Evolutionary conservation across 2,888 invertebrate species (phyloP), one percentile per base, ranked within the genome.

Genomic region (Callyntrura guangdongensis): DNA sequence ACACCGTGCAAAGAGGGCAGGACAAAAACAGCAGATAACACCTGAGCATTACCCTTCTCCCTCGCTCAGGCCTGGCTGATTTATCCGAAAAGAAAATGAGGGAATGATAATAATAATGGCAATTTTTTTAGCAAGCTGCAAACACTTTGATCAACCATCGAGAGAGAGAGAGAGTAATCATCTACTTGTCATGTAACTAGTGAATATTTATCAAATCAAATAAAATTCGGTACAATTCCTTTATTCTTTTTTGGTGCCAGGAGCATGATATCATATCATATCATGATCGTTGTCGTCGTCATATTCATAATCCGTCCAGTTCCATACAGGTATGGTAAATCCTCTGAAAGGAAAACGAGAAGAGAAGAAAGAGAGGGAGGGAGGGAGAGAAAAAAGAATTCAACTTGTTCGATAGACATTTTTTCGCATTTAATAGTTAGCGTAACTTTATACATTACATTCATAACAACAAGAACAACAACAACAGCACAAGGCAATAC

Each of bases 371-470:
- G 6, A 17, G 49, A 0, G 17, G n/a, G 20, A 12, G 12, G 6
- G 20, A 49, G 8, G 17, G 27, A 49, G 22, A 22, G 0, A 25
- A 25, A 27, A 27, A 3, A 22, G 25, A 77, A 25, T 22, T 53
- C 88, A 88, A 83, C 88, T 83, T 61, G 82, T 83, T 82, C 72
- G 67, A 59, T 79, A 25, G 56, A 59, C 36, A 47, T 17, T 56
- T 64, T 81, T 82, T 69, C 45, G 88, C 88, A 88, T 72, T 88
- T 88, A 88, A 36, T 36, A 36, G 59, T 14, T 36, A 36, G 59
- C 14, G 45, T 36, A 36, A 59, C 14, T 20, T 56, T 81, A 47
- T 59, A 47, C 45, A 47, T 36, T 20, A 72, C n/a, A 79, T 11
- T 49, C 74, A 49, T 20, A 36, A 36, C n/a, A 49, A 25, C 53